Percentiles rank a stretch among this genome's conserved stretches.
Conservation (phyloP, 1,140 invertebrate genomes). For the Propsilocerus akamusi region DNA sequence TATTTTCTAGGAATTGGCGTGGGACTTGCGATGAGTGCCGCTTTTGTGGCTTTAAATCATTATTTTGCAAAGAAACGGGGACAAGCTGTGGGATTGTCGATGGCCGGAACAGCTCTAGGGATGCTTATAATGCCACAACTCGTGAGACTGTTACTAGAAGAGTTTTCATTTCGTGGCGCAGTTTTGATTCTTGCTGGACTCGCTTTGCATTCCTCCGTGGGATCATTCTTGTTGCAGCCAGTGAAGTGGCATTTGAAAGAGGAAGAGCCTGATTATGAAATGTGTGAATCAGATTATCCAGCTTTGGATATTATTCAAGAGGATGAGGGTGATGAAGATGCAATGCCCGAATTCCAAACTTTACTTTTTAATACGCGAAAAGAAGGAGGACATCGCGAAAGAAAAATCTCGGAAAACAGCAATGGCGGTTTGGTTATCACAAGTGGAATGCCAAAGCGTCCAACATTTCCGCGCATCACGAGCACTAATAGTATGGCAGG, state of each 20-base stretch:
- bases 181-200: slow-evolving; percentile 43
- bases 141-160: slow-evolving; percentile 35
- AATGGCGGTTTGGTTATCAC: slow-evolving; percentile 11
- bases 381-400: slow-evolving; percentile 14
- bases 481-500: slow-evolving; percentile 15
- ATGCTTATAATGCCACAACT: slow-evolving; percentile 57
- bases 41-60: slow-evolving; percentile 52
- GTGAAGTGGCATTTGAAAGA: slow-evolving; percentile 41
- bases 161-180: slow-evolving; percentile 39
- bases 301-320: slow-evolving; percentile 20
- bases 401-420: slow-evolving; percentile 20
- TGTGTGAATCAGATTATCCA: slow-evolving; percentile 15
- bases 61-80: slow-evolving; percentile 54
- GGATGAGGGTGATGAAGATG: slow-evolving; percentile 26
- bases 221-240: slow-evolving; percentile 44
- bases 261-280: slow-evolving; percentile 33
- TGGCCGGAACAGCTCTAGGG: slow-evolving; percentile 54
- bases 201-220: slow-evolving; percentile 42
- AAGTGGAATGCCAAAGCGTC: slow-evolving; percentile 18
- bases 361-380: slow-evolving; percentile 16
- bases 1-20: slow-evolving; percentile 40
- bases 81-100: slow-evolving; percentile 52
- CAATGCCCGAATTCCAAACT: slow-evolving; percentile 22
- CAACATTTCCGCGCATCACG: slow-evolving; percentile 22
- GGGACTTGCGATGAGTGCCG: slow-evolving; percentile 44